These are phyloP conservation scores for Junonia oenone DNA, from an alignment of 2,888 invertebrate genomes.

Conservation along the genomic window DNA sequence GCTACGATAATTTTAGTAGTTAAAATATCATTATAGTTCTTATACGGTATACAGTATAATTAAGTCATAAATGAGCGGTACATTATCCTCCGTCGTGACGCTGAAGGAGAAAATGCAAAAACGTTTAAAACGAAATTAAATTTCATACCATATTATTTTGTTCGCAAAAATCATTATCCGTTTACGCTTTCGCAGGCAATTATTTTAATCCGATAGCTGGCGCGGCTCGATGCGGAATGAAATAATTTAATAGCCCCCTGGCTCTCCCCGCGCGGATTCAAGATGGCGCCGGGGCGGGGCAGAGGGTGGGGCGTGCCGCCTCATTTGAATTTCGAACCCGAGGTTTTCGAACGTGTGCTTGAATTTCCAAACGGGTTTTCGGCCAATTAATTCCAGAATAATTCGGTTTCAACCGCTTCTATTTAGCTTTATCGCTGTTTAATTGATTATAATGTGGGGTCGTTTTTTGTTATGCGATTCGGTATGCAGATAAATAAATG, in stretches of 20 bases:
- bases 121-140: constrained; percentile 50
- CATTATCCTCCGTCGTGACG: not conserved
- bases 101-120: constrained; percentile 19
- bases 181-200: constrained; percentile 77
- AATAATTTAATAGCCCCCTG: constrained; percentile 76
- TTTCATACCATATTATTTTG: constrained; percentile 68
- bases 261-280: constrained; percentile 56
- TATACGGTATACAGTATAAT: not conserved
- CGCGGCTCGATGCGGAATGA: constrained; percentile 75
- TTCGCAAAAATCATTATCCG: constrained; percentile 75
- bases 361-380: constrained; percentile 64
- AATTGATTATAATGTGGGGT: constrained; percentile 47
- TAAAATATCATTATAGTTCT: too few species aligned
- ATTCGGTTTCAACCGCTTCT: constrained; percentile 60
- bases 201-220: constrained; percentile 77
- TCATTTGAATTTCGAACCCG: constrained; percentile 78
- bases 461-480: constrained; percentile 26
- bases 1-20: too few species aligned
- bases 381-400: constrained; percentile 75
- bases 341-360: constrained; percentile 74
- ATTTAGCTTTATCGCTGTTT: constrained; percentile 58
- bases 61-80: not conserved
- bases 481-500: constrained; percentile 3
- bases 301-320: constrained; percentile 72
- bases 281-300: constrained; percentile 76